These are phyloP conservation scores for Bombus haemorrhoidalis DNA, from an alignment of 1,140 invertebrate genomes.

Conservation along the genomic window DNA sequence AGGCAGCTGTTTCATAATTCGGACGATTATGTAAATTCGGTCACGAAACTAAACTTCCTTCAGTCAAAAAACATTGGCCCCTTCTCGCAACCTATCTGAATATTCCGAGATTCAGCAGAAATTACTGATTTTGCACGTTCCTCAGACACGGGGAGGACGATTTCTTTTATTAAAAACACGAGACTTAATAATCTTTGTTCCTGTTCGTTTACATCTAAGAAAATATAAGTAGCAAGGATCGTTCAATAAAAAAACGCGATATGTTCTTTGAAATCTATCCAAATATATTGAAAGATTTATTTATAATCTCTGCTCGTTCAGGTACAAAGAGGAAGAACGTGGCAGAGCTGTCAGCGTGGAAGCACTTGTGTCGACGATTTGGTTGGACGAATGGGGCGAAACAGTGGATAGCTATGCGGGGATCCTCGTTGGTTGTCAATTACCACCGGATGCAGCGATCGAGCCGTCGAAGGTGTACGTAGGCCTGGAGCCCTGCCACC, in stretches of 20 bases:
- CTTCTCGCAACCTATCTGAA: neutral
- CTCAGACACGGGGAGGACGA: too few species aligned
- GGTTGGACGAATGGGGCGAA: slow-evolving; percentile 78
- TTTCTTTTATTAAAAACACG: too few species aligned
- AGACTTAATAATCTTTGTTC: too few species aligned
- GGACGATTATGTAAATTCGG: slow-evolving; percentile 25
- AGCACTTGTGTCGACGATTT: slow-evolving; percentile 77
- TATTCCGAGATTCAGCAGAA: too few species aligned
- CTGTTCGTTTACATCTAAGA: too few species aligned
- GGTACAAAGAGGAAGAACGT: slow-evolving; percentile 69
- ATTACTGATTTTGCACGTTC: too few species aligned
- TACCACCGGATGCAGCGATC: slow-evolving; percentile 62
- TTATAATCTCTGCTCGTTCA: slow-evolving; percentile 45
- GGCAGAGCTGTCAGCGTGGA: slow-evolving; percentile 74
- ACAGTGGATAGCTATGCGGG: slow-evolving; percentile 73
- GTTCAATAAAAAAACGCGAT: too few species aligned
- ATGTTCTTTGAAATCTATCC: too few species aligned
- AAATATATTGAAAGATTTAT: neutral
- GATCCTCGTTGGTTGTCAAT: slow-evolving; percentile 75
- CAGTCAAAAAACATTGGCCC: neutral
- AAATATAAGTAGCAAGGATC: too few species aligned
- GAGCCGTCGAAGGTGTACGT: slow-evolving; percentile 70
- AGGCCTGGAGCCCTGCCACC: slow-evolving; percentile 69
- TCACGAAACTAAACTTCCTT: neutral
- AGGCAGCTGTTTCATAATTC: neutral